Evolutionary conservation across 2,113 vertebrate species (phyloP), one percentile per base, ranked within the genome.

Genomic region (Tricholaema leucomelas): DNA sequence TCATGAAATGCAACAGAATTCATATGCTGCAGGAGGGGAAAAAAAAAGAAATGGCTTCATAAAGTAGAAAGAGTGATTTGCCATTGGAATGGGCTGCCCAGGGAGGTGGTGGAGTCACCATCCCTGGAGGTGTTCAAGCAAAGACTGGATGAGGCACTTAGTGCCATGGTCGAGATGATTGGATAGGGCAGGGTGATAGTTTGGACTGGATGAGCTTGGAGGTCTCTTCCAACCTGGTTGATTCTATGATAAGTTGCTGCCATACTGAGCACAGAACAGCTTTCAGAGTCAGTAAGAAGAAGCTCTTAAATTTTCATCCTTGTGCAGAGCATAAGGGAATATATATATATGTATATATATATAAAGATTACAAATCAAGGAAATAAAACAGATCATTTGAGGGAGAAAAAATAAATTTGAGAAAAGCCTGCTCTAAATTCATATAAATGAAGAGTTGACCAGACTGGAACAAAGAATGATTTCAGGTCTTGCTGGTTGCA

Each of bases 51-150:
- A 91, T 91, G 24, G 48, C 61, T 81, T 91, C 87, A 46, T 28
- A 74, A 91, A 86, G 40, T 89, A 88, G 36, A 61, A 91, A 64
- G n/a, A n/a, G n/a, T n/a, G n/a, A n/a, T n/a, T n/a, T n/a, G n/a
- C n/a, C n/a, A n/a, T n/a, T n/a, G n/a, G n/a, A n/a, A n/a, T n/a
- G n/a, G n/a, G n/a, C n/a, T n/a, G n/a, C n/a, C n/a, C n/a, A n/a
- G n/a, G n/a, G n/a, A n/a, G n/a, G n/a, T n/a, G n/a, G n/a, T n/a
- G n/a, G n/a, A n/a, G n/a, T n/a, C n/a, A n/a, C n/a, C n/a, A n/a
- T n/a, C n/a, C n/a, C n/a, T n/a, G n/a, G n/a, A n/a, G n/a, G n/a
- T n/a, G n/a, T n/a, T n/a, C n/a, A n/a, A n/a, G n/a, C n/a, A n/a
- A n/a, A n/a, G n/a, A n/a, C n/a, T n/a, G n/a, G n/a, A n/a, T n/a